Base-by-base conservation (phyloP, 1,140 invertebrate species). In the Diabrotica virgifera region DNA sequence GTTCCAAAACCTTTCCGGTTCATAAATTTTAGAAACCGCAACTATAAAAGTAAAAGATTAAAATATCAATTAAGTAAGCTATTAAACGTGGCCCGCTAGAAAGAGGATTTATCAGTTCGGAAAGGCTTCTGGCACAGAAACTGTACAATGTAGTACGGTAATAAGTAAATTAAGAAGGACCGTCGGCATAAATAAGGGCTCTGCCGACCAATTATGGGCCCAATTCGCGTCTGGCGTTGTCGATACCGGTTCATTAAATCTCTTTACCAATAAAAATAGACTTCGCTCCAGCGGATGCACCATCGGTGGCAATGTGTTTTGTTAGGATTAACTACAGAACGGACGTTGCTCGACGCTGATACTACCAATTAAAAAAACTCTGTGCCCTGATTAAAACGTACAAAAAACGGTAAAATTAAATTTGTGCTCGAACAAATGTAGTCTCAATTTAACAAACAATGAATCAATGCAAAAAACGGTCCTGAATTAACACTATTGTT, bases 81-180 rank as follows among this genome's bases (percentile, higher is more conserved):
- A 35, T 13, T 53, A 54, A 62, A 62, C 9, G 7, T 14, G 24
- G 12, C 51, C 35, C 7, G 51, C 14, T 54, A n/a, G 52, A 62
- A 62, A 5, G 13, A n/a, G 37, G 36, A 62, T 62, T 40, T 54
- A 62, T 62, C n/a, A 52, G 37, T 38, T 51, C 36, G 58, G 36
- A 38, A 14, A 38, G 62, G 62, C 66, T 67, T 67, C 62, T 67
- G 66, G 62, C 36, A 57, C 52, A 57, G 60, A 54, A 58, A 63
- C 56, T 63, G 52, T 57, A 64, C 59, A 67, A 59, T 62, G 14
- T 62, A 62, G n/a, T 50, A 62, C 51, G 62, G 62, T 67, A 62
- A 70, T 70, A 67, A 67, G 64, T 70, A 70, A 67, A 70, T 67
- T 70, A 67, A 67, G 59, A 67, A 62, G 61, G 62, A 62, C 59